Evolutionary conservation across 2,888 invertebrate genomes (phyloP).

Genomic region (Lydus trimaculatus): DNA sequence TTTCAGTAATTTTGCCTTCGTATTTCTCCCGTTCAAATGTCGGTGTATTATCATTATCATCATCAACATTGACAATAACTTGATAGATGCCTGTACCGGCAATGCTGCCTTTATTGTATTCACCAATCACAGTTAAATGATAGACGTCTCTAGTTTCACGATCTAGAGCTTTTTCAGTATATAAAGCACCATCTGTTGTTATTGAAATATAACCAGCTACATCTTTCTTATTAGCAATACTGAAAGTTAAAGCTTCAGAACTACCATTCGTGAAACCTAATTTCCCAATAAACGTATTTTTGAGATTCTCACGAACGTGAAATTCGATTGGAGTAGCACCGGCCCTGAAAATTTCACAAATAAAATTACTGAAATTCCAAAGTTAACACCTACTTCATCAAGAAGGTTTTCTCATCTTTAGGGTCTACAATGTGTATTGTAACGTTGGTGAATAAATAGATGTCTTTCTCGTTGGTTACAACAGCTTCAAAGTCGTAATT

Average conservation of each 20-base stretch:
- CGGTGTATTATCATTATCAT: slow-evolving; percentile 89
- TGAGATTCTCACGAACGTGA: slow-evolving; percentile 77
- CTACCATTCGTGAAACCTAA: slow-evolving; percentile 65
- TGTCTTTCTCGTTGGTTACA: slow-evolving; percentile 70
- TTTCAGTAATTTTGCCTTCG: slow-evolving; percentile 81
- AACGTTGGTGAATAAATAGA: slow-evolving; percentile 81
- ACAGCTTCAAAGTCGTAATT: slow-evolving; percentile 85
- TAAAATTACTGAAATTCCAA: no score
- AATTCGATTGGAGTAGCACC: slow-evolving; percentile 76
- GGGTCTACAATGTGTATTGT: slow-evolving; percentile 85
- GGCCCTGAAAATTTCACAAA: slow-evolving; percentile 66
- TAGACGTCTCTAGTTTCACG: slow-evolving; percentile 77
- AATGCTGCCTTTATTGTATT: slow-evolving; percentile 72
- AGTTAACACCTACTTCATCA: slow-evolving; percentile 66
- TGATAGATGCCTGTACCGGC: slow-evolving; percentile 79
- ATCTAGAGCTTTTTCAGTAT: slow-evolving; percentile 77
- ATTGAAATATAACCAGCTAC: slow-evolving; percentile 81
- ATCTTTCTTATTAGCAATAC: slow-evolving; percentile 85
- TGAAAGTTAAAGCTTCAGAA: slow-evolving; percentile 66
- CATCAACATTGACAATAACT: slow-evolving; percentile 80
- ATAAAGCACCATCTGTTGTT: slow-evolving; percentile 80
- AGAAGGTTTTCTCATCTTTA: slow-evolving; percentile 72
- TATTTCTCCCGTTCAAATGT: slow-evolving; percentile 75
- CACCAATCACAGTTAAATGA: slow-evolving; percentile 80
- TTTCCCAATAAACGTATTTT: slow-evolving; percentile 77